These are phyloP conservation scores for Cetoscarus ocellatus DNA, from an alignment of 2,797 vertebrate species.

Conservation along the genomic window DNA sequence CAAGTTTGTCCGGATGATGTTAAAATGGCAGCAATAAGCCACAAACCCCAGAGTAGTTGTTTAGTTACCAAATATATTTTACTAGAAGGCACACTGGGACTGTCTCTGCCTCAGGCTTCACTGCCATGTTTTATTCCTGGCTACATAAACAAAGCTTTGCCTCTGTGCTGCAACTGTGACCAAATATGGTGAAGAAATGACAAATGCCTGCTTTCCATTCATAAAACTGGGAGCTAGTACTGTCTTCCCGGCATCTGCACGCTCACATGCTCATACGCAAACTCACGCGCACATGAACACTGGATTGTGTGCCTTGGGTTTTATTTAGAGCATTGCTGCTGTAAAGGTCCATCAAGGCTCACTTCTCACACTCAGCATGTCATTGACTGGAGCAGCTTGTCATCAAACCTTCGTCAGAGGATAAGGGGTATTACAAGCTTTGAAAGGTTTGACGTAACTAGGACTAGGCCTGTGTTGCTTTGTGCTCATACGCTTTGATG, in stretches of 20 bases:
- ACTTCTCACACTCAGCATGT: slow-evolving; percentile 75
- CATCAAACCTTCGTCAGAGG: slow-evolving; percentile 87
- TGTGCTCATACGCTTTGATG: slow-evolving; percentile 68
- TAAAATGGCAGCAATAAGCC: slow-evolving; percentile 46
- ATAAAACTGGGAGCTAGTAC: slow-evolving; percentile 76
- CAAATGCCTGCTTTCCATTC: slow-evolving; percentile 82
- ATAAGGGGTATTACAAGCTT: slow-evolving; percentile 87
- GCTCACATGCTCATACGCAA: slow-evolving; percentile 8
- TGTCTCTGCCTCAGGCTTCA: slow-evolving; percentile 50
- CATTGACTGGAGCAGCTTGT: slow-evolving; percentile 84
- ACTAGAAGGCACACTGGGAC: slow-evolving; percentile 46
- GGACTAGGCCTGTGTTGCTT: slow-evolving; percentile 70
- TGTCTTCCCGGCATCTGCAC: slow-evolving; percentile 34
- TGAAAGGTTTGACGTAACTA: slow-evolving; percentile 86
- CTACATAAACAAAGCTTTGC: slow-evolving; percentile 78
- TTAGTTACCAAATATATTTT: slow-evolving; percentile 49
- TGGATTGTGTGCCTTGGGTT: slow-evolving; percentile 34
- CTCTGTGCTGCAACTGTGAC: slow-evolving; percentile 73
- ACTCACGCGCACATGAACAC: slow-evolving; percentile 7
- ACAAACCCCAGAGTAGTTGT: slow-evolving; percentile 46
- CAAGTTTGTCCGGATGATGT: slow-evolving; percentile 37
- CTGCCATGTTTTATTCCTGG: slow-evolving; percentile 75
- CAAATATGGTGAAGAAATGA: slow-evolving; percentile 86
- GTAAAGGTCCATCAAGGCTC: slow-evolving; percentile 62
- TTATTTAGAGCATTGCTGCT: slow-evolving; percentile 53